Conservation (phyloP, 1,140 invertebrate species). For the Diachasmimorpha longicaudata region DNA sequence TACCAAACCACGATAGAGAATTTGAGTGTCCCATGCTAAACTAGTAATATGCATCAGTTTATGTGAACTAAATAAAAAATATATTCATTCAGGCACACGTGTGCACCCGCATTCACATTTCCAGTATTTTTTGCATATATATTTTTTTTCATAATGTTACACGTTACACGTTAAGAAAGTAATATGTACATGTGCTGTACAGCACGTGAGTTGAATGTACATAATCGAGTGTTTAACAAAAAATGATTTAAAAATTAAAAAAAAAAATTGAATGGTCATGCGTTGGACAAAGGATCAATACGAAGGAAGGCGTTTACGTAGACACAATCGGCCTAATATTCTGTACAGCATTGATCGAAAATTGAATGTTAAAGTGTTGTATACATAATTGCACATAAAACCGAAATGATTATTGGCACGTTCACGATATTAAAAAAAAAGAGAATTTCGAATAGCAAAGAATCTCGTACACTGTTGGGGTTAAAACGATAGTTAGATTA, state of each 20-base stretch:
- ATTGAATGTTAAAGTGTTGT: neutral
- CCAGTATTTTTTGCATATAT: neutral
- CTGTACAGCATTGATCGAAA: neutral
- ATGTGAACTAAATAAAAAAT: neutral
- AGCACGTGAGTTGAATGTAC: neutral
- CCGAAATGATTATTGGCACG: neutral
- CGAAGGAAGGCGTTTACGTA: neutral
- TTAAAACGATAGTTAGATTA: neutral
- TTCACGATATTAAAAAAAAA: neutral
- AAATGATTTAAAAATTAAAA: neutral
- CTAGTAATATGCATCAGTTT: neutral
- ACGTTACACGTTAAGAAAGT: neutral
- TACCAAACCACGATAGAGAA: no score
- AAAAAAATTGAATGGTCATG: neutral
- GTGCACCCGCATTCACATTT: neutral
- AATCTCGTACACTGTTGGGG: neutral
- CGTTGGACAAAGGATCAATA: neutral
- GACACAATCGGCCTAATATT: neutral
- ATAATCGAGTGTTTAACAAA: neutral
- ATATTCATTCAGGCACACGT: neutral
- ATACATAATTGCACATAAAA: constrained; percentile 5
- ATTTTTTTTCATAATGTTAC: neutral
- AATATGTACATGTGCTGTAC: neutral
- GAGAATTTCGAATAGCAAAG: neutral
- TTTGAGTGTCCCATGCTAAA: neutral